phyloP scores from a whole-genome alignment of 2,888 invertebrate species.

The Pristionchus japonicus region DNA sequence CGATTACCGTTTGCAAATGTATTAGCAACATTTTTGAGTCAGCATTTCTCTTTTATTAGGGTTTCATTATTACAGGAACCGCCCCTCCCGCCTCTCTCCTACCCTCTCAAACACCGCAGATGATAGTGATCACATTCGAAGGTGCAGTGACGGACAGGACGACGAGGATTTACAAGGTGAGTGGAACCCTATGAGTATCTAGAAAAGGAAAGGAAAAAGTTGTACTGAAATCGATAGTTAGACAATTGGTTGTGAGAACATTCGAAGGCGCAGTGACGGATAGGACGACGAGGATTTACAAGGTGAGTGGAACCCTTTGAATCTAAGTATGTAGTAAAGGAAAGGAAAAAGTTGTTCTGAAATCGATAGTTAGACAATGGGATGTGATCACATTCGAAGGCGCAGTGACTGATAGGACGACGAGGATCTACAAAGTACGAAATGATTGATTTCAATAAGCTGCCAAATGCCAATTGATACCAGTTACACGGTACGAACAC shows the following conservation, averaged over 20 bases:
- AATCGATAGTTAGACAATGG: too few species aligned
- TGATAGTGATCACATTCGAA: constrained; percentile 71
- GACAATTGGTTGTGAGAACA: constrained; percentile 72
- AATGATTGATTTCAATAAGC: too few species aligned
- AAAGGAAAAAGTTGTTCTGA: too few species aligned
- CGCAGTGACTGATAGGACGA: constrained; percentile 70
- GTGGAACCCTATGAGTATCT: background rate
- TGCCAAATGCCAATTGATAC: too few species aligned
- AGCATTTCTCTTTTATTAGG: too few species aligned
- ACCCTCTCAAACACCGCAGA: constrained; percentile 67
- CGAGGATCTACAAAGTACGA: constrained; percentile 69
- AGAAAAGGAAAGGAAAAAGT: too few species aligned
- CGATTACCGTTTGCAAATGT: too few species aligned
- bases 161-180: constrained; percentile 69
- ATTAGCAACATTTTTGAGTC: too few species aligned
- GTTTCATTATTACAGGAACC: too few species aligned
- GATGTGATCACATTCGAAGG: constrained; percentile 71
- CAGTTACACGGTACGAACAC: too few species aligned
- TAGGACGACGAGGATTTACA: constrained; percentile 70
- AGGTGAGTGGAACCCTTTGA: constrained; percentile 44
- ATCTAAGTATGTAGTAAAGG: too few species aligned
- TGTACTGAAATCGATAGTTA: too few species aligned
- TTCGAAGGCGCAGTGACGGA: constrained; percentile 73
- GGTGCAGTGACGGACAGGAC: constrained; percentile 70
- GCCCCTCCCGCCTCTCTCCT: constrained; percentile 64